phyloP scores from a whole-genome alignment of 2,797 vertebrate genomes.

The Gymnodraco acuticeps region DNA sequence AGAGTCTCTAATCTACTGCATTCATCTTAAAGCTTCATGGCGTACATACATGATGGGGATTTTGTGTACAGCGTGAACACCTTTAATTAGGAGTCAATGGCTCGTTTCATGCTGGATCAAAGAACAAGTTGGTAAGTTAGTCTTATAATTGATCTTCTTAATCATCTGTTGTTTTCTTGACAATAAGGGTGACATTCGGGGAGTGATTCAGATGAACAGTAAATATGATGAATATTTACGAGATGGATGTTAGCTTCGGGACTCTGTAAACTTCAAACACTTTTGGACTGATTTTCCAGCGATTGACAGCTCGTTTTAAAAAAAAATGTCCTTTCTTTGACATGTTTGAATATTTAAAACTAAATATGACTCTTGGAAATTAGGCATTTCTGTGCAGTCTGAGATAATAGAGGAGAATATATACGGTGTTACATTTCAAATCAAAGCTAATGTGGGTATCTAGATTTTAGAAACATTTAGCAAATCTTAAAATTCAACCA shows the following conservation, averaged over 20 bases:
- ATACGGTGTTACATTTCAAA: no score
- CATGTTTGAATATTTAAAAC: no score
- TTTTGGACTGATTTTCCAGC: neutral
- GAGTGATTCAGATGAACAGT: neutral
- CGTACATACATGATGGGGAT: neutral
- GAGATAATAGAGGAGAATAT: no score
- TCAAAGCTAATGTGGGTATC: no score
- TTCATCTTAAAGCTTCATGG: constrained; percentile 18
- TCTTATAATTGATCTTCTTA: no score
- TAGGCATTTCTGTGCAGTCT: no score
- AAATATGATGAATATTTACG: constrained; percentile 1
- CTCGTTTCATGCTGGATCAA: neutral
- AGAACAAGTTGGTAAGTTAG: neutral
- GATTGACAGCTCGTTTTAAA: neutral
- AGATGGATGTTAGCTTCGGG: neutral
- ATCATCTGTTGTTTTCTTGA: neutral
- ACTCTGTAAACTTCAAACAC: neutral
- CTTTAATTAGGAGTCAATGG: neutral
- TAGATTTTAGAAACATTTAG: no score
- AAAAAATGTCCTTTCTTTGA: no score
- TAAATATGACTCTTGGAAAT: no score
- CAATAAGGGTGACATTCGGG: neutral
- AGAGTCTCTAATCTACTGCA: constrained; percentile 22
- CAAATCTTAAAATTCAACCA: no score
- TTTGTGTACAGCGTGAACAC: neutral